These are phyloP conservation scores for Chaenocephalus aceratus DNA, from an alignment of 2,113 vertebrate genomes.

Conservation along the genomic window DNA sequence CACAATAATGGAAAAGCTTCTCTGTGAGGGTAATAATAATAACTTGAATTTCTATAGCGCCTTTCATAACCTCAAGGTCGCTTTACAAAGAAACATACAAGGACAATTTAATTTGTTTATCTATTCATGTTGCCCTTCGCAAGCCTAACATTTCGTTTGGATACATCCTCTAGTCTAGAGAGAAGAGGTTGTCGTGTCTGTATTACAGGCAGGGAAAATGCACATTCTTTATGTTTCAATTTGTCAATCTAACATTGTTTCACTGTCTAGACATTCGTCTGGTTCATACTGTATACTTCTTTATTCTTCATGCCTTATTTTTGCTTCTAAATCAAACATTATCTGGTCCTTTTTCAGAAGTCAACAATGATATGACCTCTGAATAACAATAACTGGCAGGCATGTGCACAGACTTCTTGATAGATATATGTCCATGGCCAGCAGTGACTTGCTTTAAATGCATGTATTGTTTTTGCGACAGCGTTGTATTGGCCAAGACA, in stretches of 20 bases:
- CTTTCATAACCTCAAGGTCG: too few species aligned
- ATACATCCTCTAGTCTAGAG: too few species aligned
- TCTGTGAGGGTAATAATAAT: background rate
- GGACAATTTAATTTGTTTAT: background rate
- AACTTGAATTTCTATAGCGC: too few species aligned
- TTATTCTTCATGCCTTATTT: constrained; percentile 1
- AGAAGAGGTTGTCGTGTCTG: background rate
- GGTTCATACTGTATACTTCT: background rate
- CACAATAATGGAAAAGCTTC: background rate
- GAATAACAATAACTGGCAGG: constrained; percentile 11
- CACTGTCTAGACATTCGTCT: constrained; percentile 31
- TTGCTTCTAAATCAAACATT: constrained; percentile 20
- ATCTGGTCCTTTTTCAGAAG: constrained; percentile 2
- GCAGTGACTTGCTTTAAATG: background rate
- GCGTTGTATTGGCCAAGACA: too few species aligned
- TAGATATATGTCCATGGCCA: background rate
- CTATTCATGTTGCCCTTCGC: background rate
- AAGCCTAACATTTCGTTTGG: background rate
- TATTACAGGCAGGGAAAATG: background rate
- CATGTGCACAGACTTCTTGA: constrained; percentile 12
- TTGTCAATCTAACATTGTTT: constrained; percentile 5
- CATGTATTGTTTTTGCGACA: too few species aligned
- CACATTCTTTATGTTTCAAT: background rate
- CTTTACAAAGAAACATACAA: too few species aligned
- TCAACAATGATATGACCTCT: background rate